A percentile compares a stretch with the other conserved stretches of the same genome.
Evolutionary conservation across 2,113 vertebrate genomes (phyloP).

Genomic region (Myiopsitta monachus): DNA sequence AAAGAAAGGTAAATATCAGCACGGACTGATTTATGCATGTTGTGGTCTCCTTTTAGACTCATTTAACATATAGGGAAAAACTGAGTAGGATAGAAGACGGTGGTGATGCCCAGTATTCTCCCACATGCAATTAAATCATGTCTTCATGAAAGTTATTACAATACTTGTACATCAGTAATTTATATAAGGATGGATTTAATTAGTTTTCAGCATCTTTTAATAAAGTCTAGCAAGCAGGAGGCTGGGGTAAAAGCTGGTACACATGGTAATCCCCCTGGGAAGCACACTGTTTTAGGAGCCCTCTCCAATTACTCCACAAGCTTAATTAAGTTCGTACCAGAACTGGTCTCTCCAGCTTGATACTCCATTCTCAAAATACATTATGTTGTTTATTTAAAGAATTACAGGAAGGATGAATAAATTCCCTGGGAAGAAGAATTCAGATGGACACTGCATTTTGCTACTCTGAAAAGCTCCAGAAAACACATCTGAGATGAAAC

Average conservation of each 20-base stretch:
- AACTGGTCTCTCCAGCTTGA: not conserved
- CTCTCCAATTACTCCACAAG: not conserved
- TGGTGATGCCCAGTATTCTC: not conserved
- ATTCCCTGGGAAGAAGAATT: not conserved
- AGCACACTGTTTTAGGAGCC: not conserved
- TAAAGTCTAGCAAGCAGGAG: not conserved
- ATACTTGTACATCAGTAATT: not conserved
- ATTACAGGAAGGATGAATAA: not conserved
- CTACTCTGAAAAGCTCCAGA: not conserved
- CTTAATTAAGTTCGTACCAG: not conserved
- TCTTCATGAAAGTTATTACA: not conserved
- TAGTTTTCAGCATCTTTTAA: constrained; percentile 40
- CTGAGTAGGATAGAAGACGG: not conserved
- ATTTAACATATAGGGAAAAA: not conserved
- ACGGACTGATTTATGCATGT: not conserved
- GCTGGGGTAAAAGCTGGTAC: not conserved
- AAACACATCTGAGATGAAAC: not conserved
- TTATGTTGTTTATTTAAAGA: not conserved
- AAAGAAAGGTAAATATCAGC: not conserved
- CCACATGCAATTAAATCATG: not conserved
- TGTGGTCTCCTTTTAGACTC: not conserved
- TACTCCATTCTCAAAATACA: not conserved
- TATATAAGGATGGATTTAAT: constrained; percentile 17
- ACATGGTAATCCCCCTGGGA: not conserved
- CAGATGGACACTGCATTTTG: not conserved